A percentile compares a stretch with the other conserved stretches of the same genome.
These are phyloP conservation scores for Microcebus griseorufus DNA, from an alignment of 2,113 vertebrate species.

Conservation along the genomic window DNA sequence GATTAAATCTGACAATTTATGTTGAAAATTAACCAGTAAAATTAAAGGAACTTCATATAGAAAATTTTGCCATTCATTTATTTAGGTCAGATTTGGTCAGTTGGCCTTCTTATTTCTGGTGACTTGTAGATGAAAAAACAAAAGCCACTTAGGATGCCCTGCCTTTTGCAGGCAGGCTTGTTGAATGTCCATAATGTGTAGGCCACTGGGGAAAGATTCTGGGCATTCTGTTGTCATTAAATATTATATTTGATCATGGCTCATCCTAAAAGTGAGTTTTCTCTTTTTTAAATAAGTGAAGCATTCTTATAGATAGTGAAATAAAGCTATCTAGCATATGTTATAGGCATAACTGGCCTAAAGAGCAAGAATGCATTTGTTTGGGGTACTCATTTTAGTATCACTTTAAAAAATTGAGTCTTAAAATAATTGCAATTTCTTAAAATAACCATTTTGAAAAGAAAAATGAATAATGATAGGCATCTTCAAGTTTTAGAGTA, in stretches of 20 bases:
- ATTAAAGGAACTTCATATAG: constrained; percentile 28
- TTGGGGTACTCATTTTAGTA: constrained; percentile 42
- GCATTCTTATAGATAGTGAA: background rate
- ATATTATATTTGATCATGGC: constrained; percentile 30
- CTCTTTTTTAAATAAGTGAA: background rate
- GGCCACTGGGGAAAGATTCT: background rate
- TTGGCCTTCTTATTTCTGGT: background rate
- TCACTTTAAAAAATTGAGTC: constrained; percentile 14
- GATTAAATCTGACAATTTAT: constrained; percentile 22
- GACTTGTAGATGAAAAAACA: background rate
- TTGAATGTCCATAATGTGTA: constrained; percentile 2
- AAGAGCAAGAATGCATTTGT: background rate
- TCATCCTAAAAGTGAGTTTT: constrained; percentile 25
- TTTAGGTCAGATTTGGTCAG: constrained; percentile 44
- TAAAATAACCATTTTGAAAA: constrained; percentile 55
- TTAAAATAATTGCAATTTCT: background rate
- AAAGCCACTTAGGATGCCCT: background rate
- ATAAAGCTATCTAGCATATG: constrained; percentile 4
- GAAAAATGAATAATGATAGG: constrained; percentile 43
- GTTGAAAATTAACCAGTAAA: constrained; percentile 40
- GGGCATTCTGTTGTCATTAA: constrained; percentile 39
- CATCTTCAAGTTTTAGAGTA: background rate
- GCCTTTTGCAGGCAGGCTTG: background rate
- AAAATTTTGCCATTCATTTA: constrained; percentile 23
- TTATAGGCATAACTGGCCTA: background rate